phyloP scores from a whole-genome alignment of 1,140 invertebrate species.

The Chymomyza costata region DNA sequence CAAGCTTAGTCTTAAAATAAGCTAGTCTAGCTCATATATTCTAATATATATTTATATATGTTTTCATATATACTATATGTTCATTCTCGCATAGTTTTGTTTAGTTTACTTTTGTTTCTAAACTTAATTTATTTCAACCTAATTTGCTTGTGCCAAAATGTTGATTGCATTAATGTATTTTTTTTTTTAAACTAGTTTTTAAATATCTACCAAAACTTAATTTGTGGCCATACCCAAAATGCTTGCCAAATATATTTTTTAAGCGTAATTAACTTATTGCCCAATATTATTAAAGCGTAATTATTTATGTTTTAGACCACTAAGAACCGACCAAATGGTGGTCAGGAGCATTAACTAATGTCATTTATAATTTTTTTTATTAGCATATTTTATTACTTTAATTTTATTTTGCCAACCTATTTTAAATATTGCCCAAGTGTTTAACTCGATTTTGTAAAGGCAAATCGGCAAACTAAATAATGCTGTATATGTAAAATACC shows the following conservation, averaged over 20 bases:
- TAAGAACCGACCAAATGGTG: no score
- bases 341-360: no score
- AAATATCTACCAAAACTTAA: constrained; percentile 20
- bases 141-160: constrained; percentile 18
- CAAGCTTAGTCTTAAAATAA: constrained; percentile 13
- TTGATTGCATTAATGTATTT: constrained; percentile 6
- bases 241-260: constrained; percentile 38
- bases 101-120: constrained; percentile 32
- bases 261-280: constrained; percentile 35
- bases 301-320: no score
- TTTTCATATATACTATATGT: constrained; percentile 1
- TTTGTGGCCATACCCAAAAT: constrained; percentile 29
- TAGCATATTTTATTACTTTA: constrained; percentile 6
- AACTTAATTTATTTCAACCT: constrained; percentile 3
- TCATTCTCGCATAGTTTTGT: constrained; percentile 1
- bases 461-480: constrained; percentile 35
- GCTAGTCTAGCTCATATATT: constrained; percentile 38
- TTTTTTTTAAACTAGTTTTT: constrained; percentile 8
- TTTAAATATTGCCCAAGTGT: constrained; percentile 13
- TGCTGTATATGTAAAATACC: constrained; percentile 54
- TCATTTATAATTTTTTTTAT: constrained; percentile 30
- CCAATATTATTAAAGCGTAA: no score
- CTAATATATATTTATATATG: constrained; percentile 15
- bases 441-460: constrained; percentile 12
- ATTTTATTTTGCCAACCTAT: background rate